phyloP scores from a whole-genome alignment of 2,797 vertebrate species.

The Falco novaeseelandiae region DNA sequence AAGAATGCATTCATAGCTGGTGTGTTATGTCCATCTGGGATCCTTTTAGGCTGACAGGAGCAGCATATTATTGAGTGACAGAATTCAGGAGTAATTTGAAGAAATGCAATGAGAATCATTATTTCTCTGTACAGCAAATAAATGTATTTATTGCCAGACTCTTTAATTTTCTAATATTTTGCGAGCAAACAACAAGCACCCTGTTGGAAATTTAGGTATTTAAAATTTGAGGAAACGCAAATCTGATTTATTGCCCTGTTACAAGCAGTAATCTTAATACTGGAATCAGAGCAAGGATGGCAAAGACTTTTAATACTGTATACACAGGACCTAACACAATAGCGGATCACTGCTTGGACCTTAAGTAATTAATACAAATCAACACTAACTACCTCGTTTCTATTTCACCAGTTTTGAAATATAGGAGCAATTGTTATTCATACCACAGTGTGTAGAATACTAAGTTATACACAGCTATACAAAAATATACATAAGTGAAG shows the following conservation, averaged over 20 bases:
- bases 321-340: neutral
- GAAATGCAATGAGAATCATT: constrained; percentile 40
- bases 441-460: neutral
- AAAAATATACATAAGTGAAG: neutral
- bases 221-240: neutral
- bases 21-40: constrained; percentile 39
- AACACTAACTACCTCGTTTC: neutral
- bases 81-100: constrained; percentile 54
- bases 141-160: neutral
- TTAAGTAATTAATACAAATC: neutral
- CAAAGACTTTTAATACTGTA: neutral
- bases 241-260: neutral
- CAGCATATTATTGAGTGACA: constrained; percentile 44
- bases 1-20: constrained; percentile 34
- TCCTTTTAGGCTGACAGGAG: constrained; percentile 51
- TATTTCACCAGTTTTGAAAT: neutral
- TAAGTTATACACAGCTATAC: neutral
- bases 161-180: neutral
- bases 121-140: constrained; percentile 35
- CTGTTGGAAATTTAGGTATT: neutral
- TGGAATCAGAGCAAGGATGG: neutral
- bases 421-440: neutral
- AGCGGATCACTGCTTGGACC: neutral
- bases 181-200: neutral
- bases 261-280: neutral